phyloP scores from a whole-genome alignment of 2,888 invertebrate genomes.

The Synanthedon tipuliformis region DNA sequence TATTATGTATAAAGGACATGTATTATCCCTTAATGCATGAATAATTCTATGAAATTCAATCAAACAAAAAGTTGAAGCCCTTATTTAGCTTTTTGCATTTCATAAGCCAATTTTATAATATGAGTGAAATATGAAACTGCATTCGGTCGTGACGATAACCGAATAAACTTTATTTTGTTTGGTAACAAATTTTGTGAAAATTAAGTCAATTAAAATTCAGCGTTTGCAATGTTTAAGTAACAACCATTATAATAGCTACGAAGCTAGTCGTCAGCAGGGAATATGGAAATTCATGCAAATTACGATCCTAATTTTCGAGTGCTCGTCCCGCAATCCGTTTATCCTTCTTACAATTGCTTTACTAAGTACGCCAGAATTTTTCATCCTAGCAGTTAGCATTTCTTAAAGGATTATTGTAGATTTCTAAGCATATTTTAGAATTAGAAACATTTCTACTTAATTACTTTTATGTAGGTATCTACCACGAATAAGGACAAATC shows the following conservation, averaged over 20 bases:
- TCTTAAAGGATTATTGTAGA: not conserved
- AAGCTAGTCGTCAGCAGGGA: slow-evolving; percentile 2
- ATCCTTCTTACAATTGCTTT: slow-evolving; percentile 6
- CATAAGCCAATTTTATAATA: too few species aligned
- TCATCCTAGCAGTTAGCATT: not conserved
- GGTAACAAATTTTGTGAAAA: not conserved
- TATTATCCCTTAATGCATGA: too few species aligned
- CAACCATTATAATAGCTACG: not conserved
- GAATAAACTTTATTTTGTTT: too few species aligned
- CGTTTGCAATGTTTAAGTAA: not conserved
- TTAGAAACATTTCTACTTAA: not conserved
- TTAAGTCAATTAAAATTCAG: not conserved
- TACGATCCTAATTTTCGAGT: slow-evolving; percentile 11
- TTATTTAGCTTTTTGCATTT: too few species aligned
- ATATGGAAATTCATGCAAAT: slow-evolving; percentile 18
- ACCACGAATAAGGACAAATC: too few species aligned
- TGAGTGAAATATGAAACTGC: too few species aligned
- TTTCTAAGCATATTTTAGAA: not conserved
- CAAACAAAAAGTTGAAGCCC: too few species aligned
- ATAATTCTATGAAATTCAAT: too few species aligned
- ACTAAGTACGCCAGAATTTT: slow-evolving; percentile 2
- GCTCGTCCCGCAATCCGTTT: slow-evolving; percentile 1
- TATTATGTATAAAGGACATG: too few species aligned
- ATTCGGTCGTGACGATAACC: too few species aligned
- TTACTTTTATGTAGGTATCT: too few species aligned